Conservation (phyloP, 1,140 invertebrate species). For the Drosophila kanapiae region DNA sequence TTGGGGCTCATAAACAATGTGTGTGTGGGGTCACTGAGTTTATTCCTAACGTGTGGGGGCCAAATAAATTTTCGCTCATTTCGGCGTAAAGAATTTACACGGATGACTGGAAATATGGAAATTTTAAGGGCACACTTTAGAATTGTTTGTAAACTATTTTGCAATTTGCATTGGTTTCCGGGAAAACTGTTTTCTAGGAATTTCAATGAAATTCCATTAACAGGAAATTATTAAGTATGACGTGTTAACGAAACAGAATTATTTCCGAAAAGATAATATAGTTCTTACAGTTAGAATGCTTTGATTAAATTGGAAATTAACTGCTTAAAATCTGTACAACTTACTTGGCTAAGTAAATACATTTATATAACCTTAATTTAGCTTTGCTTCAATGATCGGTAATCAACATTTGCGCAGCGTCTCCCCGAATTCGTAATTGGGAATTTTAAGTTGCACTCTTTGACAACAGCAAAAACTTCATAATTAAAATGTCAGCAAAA, state of each 20-base stretch:
- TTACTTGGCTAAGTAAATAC: not conserved
- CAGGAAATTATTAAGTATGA: not conserved
- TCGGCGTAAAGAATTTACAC: constrained; percentile 35
- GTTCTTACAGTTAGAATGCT: not conserved
- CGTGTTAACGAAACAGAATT: not conserved
- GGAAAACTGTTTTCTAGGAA: not conserved
- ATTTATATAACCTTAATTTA: not conserved
- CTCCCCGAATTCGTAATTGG: not conserved
- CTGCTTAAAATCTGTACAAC: not conserved
- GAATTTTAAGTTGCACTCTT: not conserved
- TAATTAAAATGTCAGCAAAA: not conserved
- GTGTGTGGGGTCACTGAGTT: constrained; percentile 15
- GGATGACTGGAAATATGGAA: constrained; percentile 8
- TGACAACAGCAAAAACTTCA: not conserved
- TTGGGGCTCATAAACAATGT: constrained; percentile 37
- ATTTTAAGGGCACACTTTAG: constrained; percentile 16
- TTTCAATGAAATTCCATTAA: not conserved
- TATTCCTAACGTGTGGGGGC: constrained; percentile 5
- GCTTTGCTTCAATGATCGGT: not conserved
- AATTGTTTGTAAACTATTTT: constrained; percentile 11
- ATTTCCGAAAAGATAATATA: no score
- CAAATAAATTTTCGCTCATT: constrained; percentile 4
- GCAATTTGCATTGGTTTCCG: not conserved
- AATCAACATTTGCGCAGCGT: no score
- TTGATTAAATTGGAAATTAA: not conserved